Percentiles rank a stretch among this genome's conserved stretches.
Evolutionary conservation across 2,113 vertebrate species (phyloP).

Genomic region (Bufo bufo): DNA sequence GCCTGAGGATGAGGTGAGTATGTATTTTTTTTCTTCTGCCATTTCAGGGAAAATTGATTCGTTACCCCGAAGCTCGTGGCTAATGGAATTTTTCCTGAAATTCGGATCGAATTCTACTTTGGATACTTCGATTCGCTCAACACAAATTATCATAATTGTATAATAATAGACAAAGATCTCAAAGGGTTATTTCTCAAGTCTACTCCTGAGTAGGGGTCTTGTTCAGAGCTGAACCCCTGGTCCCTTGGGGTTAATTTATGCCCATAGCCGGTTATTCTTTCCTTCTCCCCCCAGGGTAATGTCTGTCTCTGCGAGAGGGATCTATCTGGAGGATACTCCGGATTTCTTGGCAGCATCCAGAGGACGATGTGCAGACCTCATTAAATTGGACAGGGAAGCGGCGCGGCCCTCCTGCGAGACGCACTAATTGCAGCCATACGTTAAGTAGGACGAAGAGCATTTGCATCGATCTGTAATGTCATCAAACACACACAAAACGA

Average conservation of each 20-base stretch:
- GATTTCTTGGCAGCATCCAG: not conserved
- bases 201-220: not conserved
- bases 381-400: not conserved
- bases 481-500: not conserved
- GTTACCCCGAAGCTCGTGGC: too few relatives aligned
- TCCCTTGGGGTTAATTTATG: slow-evolving; percentile 47
- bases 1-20: too few relatives aligned
- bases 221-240: not conserved
- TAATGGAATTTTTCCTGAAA: too few relatives aligned
- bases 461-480: slow-evolving; percentile 11
- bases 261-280: not conserved
- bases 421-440: slow-evolving; percentile 9
- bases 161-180: not conserved
- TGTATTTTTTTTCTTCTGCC: too few relatives aligned
- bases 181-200: not conserved
- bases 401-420: not conserved
- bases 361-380: slow-evolving; percentile 4
- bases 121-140: not conserved
- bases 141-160: not conserved
- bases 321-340: slow-evolving; percentile 16
- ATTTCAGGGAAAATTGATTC: too few relatives aligned
- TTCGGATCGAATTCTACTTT: too few relatives aligned
- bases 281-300: not conserved
- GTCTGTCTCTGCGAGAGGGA: slow-evolving; percentile 11
- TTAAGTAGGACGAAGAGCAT: slow-evolving; percentile 2